Evolutionary conservation across 2,888 invertebrate genomes (phyloP), one percentile per base, ranked within the genome.

Genomic region (Meandrusa payeni): DNA sequence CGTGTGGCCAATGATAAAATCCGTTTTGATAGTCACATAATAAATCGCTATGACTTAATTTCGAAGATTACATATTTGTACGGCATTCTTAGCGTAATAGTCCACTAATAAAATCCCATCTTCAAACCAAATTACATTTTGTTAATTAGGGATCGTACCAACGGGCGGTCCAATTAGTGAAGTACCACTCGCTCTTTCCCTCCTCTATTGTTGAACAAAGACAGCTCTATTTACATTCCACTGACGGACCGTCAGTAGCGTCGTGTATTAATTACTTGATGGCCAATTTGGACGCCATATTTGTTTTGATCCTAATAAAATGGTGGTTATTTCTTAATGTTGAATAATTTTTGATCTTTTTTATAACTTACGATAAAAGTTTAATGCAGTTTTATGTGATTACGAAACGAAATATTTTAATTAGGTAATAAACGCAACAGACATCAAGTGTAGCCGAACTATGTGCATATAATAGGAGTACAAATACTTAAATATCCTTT

Each of bases 121-220:
- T 41, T 22, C 29, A 38, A 32, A 39, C 27, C 32, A 38, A 48
- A 47, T 50, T 48, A 45, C 40, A 39, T 37, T 46, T 45, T 38
- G 52, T 48, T 53, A 51, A 54, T 61, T 60, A 57, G 55, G 58
- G 55, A 51, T 38, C 57, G 51, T 55, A 64, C 54, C 73, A 58
- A 61, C 64, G 65, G 75, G 73, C 63, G 73, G 73, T 63, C 70
- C 60, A 69, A 70, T 74, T 73, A 71, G 68, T 70, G 50, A 36
- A 13, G n/a, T 6, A 46, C n/a, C n/a, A n/a, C n/a, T n/a, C n/a
- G n/a, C 13, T 59, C 59, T 36, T 43, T 51, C 54, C 54, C 37
- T 31, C 2, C 7, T 2, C 5, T 33, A 6, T 1, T 2, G 3
- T 10, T 1, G 45, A 52, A 66, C 40, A 43, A 49, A 40, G 64